Evolutionary conservation across 2,113 vertebrate genomes (phyloP), one percentile per base, ranked within the genome.

Genomic region (Phylloscopus whistleri): DNA sequence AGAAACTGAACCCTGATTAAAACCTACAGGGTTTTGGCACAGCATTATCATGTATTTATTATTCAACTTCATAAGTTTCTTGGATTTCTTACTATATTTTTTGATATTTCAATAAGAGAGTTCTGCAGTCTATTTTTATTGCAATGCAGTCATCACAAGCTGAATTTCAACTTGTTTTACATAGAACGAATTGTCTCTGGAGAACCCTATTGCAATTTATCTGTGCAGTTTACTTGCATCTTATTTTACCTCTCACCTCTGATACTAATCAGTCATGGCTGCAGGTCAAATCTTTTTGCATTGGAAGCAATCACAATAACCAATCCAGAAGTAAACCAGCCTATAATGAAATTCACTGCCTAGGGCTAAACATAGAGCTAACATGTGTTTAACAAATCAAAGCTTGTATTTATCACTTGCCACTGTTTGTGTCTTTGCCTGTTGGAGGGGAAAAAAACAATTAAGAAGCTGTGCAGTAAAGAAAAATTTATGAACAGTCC

Each of bases 381-480:
- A 98, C 97, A 98, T 97, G 97, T 98, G 97, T 98, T 98, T 97
- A 98, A 97, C 97, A 98, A 98, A 98, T 98, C 97, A 96, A 93
- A 97, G 96, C 97, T 98, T 98, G 96, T 98, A 96, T 98, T 97
- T 96, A 98, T 97, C 97, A 96, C 94, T 94, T 96, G 93, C 96
- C 93, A 98, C 94, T 98, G 96, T 94, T 94, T 96, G 89, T 97
- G 95, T 87, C 86, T 96, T 95, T 94, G 82, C 74, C 86, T 83
- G 23, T 73, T 73, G 85, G 68, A 90, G 78, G 35, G 33, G 27
- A 73, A 91, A 90, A 90, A 88, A 83, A 93, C 87, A 95, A 92
- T 96, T 88, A 93, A 87, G 87, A 69, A 94, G 41, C 52, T 44
- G 27, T 85, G 44, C 37, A 83, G 51, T 41, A 74, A 91, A 93